A percentile compares a stretch with the other conserved stretches of the same genome.
phyloP scores from a whole-genome alignment of 2,113 vertebrate species.

The Struthio camelus region DNA sequence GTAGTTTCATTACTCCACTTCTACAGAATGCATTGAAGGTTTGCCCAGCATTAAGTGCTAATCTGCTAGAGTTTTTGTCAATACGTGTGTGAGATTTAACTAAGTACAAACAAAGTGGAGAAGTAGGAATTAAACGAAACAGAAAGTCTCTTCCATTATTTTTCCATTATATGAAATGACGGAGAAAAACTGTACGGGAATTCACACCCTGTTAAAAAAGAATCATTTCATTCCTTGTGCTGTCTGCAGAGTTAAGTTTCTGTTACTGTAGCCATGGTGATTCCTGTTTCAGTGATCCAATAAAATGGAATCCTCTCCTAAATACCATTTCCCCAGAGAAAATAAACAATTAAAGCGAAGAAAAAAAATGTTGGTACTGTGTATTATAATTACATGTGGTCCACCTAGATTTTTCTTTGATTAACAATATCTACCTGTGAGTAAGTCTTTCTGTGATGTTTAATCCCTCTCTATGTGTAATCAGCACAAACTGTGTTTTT shows the following conservation, averaged over 20 bases:
- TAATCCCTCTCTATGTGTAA: neutral
- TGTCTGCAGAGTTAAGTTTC: neutral
- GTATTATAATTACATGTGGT: neutral
- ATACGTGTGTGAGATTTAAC: neutral
- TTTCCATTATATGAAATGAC: neutral
- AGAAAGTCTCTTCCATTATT: neutral
- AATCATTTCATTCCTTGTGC: conserved; percentile 3
- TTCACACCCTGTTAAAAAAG: neutral
- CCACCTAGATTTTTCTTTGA: neutral
- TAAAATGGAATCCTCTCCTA: conserved; percentile 12
- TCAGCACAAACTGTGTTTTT: neutral
- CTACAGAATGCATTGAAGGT: neutral
- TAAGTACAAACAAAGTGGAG: neutral
- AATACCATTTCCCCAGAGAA: conserved; percentile 1
- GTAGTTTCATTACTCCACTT: neutral
- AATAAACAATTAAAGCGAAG: neutral
- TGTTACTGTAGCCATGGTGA: conserved; percentile 30
- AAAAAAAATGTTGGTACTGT: neutral
- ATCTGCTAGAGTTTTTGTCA: neutral
- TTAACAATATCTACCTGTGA: neutral
- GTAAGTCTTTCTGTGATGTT: neutral
- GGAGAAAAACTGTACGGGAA: neutral
- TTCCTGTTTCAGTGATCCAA: conserved; percentile 33
- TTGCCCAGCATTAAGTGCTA: neutral
- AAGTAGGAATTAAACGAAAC: neutral